Evolutionary conservation across 2,888 invertebrate species (phyloP), one percentile per base, ranked within the genome.

Genomic region (Athetis lepigone): DNA sequence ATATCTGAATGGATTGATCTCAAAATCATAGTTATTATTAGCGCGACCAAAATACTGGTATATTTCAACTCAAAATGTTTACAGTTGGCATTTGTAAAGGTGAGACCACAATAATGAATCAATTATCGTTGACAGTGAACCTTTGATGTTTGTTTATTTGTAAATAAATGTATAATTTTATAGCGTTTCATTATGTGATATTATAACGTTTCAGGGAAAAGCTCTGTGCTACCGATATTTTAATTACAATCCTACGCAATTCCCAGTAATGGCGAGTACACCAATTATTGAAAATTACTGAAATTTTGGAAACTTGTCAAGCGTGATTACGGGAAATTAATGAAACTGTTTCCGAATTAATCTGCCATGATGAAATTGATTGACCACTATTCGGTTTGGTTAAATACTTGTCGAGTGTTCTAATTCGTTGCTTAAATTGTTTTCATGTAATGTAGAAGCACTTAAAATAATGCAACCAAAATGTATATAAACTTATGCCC

Each of bases 131-230:
- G 5, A 13, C 29, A n/a, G 2, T 23, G 18, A 36, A 66, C 11
- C 27, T 13, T 4, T 9, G 21, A 0, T n/a, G n/a, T n/a, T 19
- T 23, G 57, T 37, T 36, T 67, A 16, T 37, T 63, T 56, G 67
- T 1, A 36, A 25, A 45, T 39, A 25, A 33, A 55, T 67, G 29
- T n/a, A 19, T 2, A 25, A 39, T 37, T 11, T 45, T 45, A 67
- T 55, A 67, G 16, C 43, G 11, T 9, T 19, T n/a, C 67, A 45
- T 63, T 39, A 56, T 40, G 25, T 25, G 2, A 11, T 37, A 9
- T 49, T 43, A 59, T 49, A 43, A 37, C 25, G 49, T 59, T 36
- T 2, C 11, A 42, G 16, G 16, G n/a, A 42, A 19, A 23, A 37
- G 9, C n/a, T 29, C 13, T 4, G 19, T 5, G 36, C 16, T 25